phyloP scores from a whole-genome alignment of 1,140 invertebrate species.

The Apis florea region DNA sequence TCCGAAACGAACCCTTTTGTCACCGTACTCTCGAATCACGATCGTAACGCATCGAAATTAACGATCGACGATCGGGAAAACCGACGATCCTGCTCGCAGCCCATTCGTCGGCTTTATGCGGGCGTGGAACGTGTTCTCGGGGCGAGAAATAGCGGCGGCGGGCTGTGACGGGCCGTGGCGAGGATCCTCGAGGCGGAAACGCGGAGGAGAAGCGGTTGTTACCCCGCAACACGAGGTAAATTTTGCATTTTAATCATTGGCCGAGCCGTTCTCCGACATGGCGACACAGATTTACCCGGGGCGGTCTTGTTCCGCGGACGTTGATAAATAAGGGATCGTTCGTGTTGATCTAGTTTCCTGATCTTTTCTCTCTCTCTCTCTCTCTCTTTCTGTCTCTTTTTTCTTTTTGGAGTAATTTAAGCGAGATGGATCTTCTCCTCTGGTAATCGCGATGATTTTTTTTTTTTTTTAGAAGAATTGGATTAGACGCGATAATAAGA shows the following conservation, averaged over 20 bases:
- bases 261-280: constrained; percentile 53
- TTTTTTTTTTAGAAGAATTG: too few relatives aligned
- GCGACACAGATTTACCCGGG: not conserved
- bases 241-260: constrained; percentile 32
- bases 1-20: too few relatives aligned
- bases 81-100: constrained; percentile 49
- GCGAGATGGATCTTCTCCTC: too few relatives aligned
- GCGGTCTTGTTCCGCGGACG: not conserved
- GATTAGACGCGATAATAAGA: too few relatives aligned
- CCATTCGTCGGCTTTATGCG: constrained; percentile 46
- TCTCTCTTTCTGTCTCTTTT: too few relatives aligned
- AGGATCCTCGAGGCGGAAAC: constrained; percentile 39
- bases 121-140: constrained; percentile 11
- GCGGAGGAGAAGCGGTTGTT: not conserved
- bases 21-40: too few relatives aligned
- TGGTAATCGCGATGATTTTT: too few relatives aligned
- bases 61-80: constrained; percentile 43
- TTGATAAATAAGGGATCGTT: not conserved
- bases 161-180: constrained; percentile 24
- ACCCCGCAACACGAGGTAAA: constrained; percentile 44
- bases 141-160: constrained; percentile 33
- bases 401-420: too few relatives aligned
- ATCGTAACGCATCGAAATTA: constrained; percentile 59
- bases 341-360: not conserved
- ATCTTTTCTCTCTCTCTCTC: too few relatives aligned